Percentiles rank a stretch among this genome's conserved stretches.
Evolutionary conservation across 2,113 vertebrate species (phyloP).

Genomic region (Polypterus bichir): DNA sequence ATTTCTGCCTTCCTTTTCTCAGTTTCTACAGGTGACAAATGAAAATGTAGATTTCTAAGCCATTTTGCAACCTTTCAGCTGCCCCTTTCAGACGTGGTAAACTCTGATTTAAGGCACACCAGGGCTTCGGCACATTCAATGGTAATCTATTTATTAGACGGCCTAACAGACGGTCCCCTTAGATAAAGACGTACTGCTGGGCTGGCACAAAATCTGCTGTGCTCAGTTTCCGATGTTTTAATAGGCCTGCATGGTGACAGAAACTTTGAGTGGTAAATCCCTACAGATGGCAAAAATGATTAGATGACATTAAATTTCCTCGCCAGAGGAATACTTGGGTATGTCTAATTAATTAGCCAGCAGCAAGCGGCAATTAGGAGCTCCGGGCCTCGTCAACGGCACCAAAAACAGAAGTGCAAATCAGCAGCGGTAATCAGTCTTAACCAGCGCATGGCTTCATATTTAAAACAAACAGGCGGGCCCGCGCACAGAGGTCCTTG

Average conservation of each 20-base stretch:
- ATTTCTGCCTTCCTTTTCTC: too few relatives aligned
- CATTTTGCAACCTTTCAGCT: too few relatives aligned
- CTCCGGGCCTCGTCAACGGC: background rate
- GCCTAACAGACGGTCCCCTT: background rate
- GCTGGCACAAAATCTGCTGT: slow-evolving; percentile 7
- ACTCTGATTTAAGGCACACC: background rate
- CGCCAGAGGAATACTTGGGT: slow-evolving; percentile 1
- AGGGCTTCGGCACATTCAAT: background rate
- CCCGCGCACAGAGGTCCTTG: too few relatives aligned
- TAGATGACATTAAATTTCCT: background rate
- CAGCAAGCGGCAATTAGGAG: slow-evolving; percentile 3
- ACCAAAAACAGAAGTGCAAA: too few relatives aligned
- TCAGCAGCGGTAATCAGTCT: too few relatives aligned
- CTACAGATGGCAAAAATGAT: slow-evolving; percentile 4
- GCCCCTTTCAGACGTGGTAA: too few relatives aligned
- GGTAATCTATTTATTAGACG: slow-evolving; percentile 6
- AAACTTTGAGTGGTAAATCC: background rate
- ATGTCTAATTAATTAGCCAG: slow-evolving; percentile 5
- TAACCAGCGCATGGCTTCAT: too few relatives aligned
- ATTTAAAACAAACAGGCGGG: too few relatives aligned
- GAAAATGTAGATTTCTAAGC: too few relatives aligned
- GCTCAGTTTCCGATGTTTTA: slow-evolving; percentile 1
- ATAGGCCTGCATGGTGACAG: slow-evolving; percentile 5
- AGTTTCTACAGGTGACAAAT: too few relatives aligned
- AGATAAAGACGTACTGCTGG: slow-evolving; percentile 3